phyloP scores from a whole-genome alignment of 2,888 invertebrate genomes.

The Beris morrisii region DNA sequence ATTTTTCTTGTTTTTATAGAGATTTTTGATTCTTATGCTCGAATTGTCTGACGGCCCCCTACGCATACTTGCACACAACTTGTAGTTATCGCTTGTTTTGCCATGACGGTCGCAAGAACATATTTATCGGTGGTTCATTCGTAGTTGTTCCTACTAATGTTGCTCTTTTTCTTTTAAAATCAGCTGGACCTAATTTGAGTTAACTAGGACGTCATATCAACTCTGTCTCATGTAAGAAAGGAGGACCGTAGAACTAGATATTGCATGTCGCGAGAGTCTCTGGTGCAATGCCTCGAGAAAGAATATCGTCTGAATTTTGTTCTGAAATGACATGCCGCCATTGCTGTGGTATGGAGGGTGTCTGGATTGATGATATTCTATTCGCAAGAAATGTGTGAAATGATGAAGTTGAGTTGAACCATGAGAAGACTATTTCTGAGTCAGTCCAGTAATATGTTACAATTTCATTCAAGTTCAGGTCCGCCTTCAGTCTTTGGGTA shows the following conservation, averaged over 20 bases:
- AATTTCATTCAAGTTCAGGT: neutral
- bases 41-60: too few relatives aligned
- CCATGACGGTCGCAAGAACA: too few relatives aligned
- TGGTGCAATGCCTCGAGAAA: conserved; percentile 32
- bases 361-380: neutral
- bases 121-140: neutral
- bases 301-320: conserved; percentile 33
- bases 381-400: neutral
- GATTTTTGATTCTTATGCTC: too few relatives aligned
- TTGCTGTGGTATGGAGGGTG: neutral
- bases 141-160: neutral
- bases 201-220: neutral
- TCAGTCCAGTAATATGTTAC: neutral
- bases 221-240: conserved; percentile 18
- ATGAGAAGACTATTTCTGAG: neutral
- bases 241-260: conserved; percentile 34
- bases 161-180: neutral
- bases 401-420: neutral
- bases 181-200: neutral
- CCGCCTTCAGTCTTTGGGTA: neutral
- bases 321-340: conserved; percentile 28
- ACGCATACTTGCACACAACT: too few relatives aligned
- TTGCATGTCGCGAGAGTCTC: conserved; percentile 26
- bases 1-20: too few relatives aligned
- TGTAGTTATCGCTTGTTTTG: too few relatives aligned